Evolutionary conservation across 2,113 vertebrate species (phyloP).

Genomic region (Pedionomus torquatus): DNA sequence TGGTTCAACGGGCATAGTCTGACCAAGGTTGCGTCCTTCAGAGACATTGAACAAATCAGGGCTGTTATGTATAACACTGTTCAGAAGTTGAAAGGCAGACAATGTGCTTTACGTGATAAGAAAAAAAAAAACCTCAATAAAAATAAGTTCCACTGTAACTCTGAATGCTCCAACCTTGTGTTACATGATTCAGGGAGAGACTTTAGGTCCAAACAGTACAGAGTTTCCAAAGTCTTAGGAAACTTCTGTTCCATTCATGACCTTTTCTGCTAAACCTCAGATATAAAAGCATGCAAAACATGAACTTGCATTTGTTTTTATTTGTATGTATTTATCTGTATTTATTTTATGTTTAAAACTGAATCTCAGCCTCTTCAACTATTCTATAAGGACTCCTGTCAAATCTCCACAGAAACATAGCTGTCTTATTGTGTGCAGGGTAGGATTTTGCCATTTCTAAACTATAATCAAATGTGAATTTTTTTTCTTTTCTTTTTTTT

Average conservation of each 20-base stretch:
- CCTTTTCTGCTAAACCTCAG: neutral
- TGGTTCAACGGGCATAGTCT: neutral
- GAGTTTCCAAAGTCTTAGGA: neutral
- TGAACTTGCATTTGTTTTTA: neutral
- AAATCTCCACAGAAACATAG: neutral
- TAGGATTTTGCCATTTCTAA: constrained; percentile 10
- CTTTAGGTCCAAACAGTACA: neutral
- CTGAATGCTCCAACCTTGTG: neutral
- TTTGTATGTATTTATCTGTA: neutral
- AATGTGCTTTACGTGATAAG: neutral
- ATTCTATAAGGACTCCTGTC: neutral
- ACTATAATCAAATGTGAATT: constrained; percentile 40
- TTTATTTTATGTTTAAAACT: neutral
- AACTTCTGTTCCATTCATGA: accelerated
- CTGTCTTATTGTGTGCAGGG: neutral
- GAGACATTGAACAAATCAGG: neutral
- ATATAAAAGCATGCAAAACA: neutral
- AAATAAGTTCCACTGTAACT: neutral
- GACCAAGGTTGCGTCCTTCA: neutral
- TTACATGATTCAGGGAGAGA: neutral
- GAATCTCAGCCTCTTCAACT: neutral
- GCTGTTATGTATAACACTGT: neutral
- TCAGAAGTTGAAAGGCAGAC: neutral
- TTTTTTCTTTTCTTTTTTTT: neutral
- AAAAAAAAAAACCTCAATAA: neutral